Evolutionary conservation across 1,140 invertebrate genomes (phyloP), one percentile per base, ranked within the genome.

Genomic region (Apocrypta bakeri): DNA sequence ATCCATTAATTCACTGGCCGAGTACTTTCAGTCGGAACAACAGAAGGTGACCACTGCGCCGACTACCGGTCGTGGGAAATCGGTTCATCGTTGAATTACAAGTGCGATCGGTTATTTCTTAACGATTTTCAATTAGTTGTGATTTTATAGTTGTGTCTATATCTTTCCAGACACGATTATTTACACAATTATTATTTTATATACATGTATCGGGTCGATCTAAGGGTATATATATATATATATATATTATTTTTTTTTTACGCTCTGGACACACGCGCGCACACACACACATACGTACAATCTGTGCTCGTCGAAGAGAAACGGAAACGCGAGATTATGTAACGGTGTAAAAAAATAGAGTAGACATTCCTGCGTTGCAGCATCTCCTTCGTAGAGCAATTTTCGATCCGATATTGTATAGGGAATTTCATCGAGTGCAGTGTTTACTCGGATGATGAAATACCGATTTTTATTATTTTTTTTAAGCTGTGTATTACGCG

Each of bases 1-100:
- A 61, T 92, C 92, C 3, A 90, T 92, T 83, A 92, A 90, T 80
- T 92, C 92, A 2, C 82, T 92, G 66, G 92, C 92, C 0, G 89
- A 91, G 25, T 92, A 92, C 83, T 92, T 93, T 80, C 91, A 92
- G 75, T 85, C 90, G 37, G 89, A 90, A 40, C 89, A 90, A 75
- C 88, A 90, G 40, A 90, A 90, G 61, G 72, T 85, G 72, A 48
- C 66, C 14, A 61, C 31, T 17, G 42, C 68, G 42, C 68, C 40
- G 9, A 64, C 27, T 0, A 17, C 25, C 37, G 11, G 75, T 11
- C 31, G 21, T 11, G 42, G 17, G 1, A 42, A n/a, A 8, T 78
- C 75, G 7, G 29, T 78, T 14, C 80, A 71, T 24, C 74, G 80
- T 61, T 81, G 79, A 81, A 14, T n/a, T n/a, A 24, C 21, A 25